These are phyloP conservation scores for Drosophila nannoptera DNA, from an alignment of 1,140 invertebrate species.

Conservation along the genomic window DNA sequence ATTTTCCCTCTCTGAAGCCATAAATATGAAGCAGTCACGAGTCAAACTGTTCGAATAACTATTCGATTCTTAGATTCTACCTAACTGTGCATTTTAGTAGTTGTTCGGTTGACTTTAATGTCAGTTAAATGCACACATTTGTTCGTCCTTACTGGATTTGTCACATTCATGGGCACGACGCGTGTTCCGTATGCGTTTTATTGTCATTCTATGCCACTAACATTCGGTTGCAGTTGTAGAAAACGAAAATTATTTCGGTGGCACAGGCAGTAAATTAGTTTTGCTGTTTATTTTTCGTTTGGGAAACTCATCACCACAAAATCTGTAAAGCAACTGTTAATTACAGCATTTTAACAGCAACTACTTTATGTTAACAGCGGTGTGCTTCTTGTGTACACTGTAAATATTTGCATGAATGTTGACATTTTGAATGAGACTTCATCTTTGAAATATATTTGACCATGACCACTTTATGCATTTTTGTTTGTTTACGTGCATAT, in stretches of 20 bases:
- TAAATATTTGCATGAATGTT: slow-evolving; percentile 53
- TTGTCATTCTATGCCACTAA: slow-evolving; percentile 7
- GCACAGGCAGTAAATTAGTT: no score
- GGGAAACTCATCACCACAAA: no score
- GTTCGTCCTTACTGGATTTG: slow-evolving; percentile 39
- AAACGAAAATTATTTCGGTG: not conserved
- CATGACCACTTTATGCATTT: slow-evolving; percentile 19
- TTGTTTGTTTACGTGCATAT: slow-evolving; percentile 30
- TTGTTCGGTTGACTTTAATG: slow-evolving; percentile 45
- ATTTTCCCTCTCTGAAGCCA: slow-evolving; percentile 50
- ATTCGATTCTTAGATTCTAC: slow-evolving; percentile 39
- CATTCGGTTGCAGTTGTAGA: not conserved
- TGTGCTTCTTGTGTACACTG: not conserved
- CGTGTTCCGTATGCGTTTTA: slow-evolving; percentile 51
- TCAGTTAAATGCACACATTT: slow-evolving; percentile 55
- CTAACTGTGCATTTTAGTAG: slow-evolving; percentile 3
- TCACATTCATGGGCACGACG: slow-evolving; percentile 43
- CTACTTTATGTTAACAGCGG: slow-evolving; percentile 6
- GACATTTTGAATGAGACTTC: slow-evolving; percentile 59
- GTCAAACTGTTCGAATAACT: slow-evolving; percentile 44
- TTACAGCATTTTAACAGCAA: not conserved
- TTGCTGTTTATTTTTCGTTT: no score
- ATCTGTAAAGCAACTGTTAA: slow-evolving; percentile 9
- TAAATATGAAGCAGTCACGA: slow-evolving; percentile 45
- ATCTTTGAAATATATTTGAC: slow-evolving; percentile 42